phyloP scores from a whole-genome alignment of 2,113 vertebrate genomes.

The Dinomys branickii region DNA sequence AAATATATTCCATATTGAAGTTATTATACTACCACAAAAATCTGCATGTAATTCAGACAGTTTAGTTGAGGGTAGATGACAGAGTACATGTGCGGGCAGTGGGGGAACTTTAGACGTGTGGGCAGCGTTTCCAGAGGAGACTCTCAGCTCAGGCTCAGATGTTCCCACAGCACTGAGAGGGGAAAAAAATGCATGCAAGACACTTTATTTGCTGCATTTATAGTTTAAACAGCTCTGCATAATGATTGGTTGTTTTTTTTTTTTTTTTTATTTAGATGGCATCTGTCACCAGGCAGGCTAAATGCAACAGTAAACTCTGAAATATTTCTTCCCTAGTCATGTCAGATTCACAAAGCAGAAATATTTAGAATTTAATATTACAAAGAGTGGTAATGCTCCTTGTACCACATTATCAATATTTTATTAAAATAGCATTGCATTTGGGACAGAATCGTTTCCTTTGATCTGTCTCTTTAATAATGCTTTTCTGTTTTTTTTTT shows the following conservation, averaged over 20 bases:
- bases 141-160: conserved; percentile 75
- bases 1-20: conserved; percentile 81
- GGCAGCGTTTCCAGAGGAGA: conserved; percentile 77
- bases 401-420: conserved; percentile 35
- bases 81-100: conserved; percentile 27
- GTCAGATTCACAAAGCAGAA: conserved; percentile 56
- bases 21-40: conserved; percentile 84
- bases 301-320: background rate
- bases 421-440: conserved; percentile 43
- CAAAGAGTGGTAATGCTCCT: conserved; percentile 60
- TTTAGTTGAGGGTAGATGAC: conserved; percentile 70
- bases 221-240: conserved; percentile 51
- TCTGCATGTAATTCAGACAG: conserved; percentile 84
- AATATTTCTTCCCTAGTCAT: conserved; percentile 58
- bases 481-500: background rate
- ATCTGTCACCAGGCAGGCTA: conserved; percentile 52
- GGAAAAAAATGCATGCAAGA: conserved; percentile 57
- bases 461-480: background rate
- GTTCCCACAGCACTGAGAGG: conserved; percentile 58
- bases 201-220: conserved; percentile 75
- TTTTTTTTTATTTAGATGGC: conserved; percentile 57
- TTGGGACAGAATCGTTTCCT: conserved; percentile 73
- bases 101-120: conserved; percentile 61
- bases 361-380: conserved; percentile 63
- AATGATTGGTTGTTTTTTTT: conserved; percentile 63